Evolutionary conservation across 1,140 invertebrate genomes (phyloP).

Genomic region (Drosophila varians): DNA sequence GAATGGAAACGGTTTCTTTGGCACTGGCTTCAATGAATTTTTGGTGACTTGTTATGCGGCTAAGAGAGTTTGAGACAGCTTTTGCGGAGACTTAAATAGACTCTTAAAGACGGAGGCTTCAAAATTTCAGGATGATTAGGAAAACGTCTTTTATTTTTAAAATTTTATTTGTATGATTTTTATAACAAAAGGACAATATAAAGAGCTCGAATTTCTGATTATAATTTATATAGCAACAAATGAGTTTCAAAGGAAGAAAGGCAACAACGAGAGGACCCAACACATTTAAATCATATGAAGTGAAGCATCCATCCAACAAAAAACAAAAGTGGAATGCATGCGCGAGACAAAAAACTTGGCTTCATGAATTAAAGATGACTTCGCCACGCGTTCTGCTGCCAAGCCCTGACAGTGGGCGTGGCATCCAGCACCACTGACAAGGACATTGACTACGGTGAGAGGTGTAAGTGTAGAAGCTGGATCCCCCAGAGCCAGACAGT

Average conservation of each 20-base stretch:
- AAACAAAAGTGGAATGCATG: conserved; percentile 33
- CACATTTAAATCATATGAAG: conserved; percentile 31
- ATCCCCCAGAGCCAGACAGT: conserved; percentile 1
- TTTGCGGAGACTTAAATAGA: neutral
- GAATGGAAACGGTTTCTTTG: conserved; percentile 38
- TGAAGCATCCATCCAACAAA: conserved; percentile 8
- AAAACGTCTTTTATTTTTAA: no score
- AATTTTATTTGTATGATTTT: no score
- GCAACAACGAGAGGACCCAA: no score
- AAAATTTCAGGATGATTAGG: no score
- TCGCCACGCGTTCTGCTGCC: conserved; percentile 36
- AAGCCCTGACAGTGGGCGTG: conserved; percentile 43
- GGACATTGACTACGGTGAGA: conserved; percentile 46
- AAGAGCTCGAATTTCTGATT: neutral
- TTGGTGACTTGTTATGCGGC: conserved; percentile 29
- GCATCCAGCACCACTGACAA: conserved; percentile 27
- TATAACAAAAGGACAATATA: neutral
- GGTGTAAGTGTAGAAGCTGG: conserved; percentile 35
- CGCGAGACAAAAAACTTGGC: conserved; percentile 35
- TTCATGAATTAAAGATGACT: conserved; percentile 78
- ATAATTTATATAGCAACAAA: conserved; percentile 19
- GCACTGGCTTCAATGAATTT: conserved; percentile 38
- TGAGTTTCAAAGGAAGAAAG: conserved; percentile 1
- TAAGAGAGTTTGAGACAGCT: neutral
- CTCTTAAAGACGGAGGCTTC: neutral